Evolutionary conservation across 2,797 vertebrate species (phyloP).

Genomic region (Bryconaethiops microstoma): DNA sequence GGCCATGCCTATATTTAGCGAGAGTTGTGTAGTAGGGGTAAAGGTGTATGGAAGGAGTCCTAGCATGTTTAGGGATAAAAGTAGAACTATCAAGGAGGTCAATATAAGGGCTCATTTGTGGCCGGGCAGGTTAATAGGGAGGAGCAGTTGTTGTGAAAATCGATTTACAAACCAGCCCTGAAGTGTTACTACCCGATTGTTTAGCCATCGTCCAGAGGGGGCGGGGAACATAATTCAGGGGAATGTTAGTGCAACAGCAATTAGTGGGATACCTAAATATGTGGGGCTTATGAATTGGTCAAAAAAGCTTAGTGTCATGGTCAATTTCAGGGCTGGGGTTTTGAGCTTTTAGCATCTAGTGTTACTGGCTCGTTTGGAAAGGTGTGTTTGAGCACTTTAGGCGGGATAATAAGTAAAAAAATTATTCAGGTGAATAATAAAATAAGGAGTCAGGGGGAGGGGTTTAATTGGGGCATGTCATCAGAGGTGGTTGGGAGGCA

Average conservation of each 20-base stretch:
- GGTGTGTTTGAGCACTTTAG: not conserved
- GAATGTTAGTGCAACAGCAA: fast-evolving
- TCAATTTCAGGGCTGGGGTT: constrained; percentile 52
- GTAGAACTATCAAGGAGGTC: fast-evolving
- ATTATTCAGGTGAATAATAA: constrained; percentile 31
- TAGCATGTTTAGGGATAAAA: constrained; percentile 11
- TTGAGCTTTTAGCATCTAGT: fast-evolving
- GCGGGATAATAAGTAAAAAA: fast-evolving
- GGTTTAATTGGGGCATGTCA: constrained; percentile 65
- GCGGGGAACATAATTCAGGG: fast-evolving
- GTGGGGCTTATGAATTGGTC: constrained; percentile 58
- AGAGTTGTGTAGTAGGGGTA: constrained; percentile 57
- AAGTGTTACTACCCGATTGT: fast-evolving
- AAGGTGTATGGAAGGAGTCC: constrained; percentile 55
- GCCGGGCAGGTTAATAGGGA: fast-evolving
- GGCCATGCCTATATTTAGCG: constrained; percentile 12
- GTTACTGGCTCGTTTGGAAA: fast-evolving
- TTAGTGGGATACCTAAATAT: fast-evolving
- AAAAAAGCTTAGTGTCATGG: constrained; percentile 61
- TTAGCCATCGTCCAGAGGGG: fast-evolving
- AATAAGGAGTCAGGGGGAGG: constrained; percentile 37
- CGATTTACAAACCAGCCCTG: constrained; percentile 40
- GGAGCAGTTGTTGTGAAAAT: constrained; percentile 17
- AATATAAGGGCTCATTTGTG: constrained; percentile 54
- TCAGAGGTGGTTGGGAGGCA: constrained; percentile 55